phyloP scores from a whole-genome alignment of 1,140 invertebrate genomes.

The Brachystomella parvula region DNA sequence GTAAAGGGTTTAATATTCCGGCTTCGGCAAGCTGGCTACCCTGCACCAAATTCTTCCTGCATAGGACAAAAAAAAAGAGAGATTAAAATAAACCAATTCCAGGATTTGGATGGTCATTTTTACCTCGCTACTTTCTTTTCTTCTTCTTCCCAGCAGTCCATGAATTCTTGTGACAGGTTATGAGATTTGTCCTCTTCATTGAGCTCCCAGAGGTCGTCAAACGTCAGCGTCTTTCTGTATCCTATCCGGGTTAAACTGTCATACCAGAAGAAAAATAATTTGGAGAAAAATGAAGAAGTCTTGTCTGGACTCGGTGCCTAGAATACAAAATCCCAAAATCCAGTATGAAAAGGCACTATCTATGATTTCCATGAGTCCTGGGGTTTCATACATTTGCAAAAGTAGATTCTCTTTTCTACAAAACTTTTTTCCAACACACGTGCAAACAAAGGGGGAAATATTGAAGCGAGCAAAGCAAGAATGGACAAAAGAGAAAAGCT shows the following conservation, averaged over 20 bases:
- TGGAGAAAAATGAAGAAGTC: slow-evolving; percentile 73
- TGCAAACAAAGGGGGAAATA: too few species aligned
- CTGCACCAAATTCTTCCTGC: slow-evolving; percentile 44
- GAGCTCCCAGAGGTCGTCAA: slow-evolving; percentile 50
- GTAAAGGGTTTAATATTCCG: slow-evolving; percentile 43
- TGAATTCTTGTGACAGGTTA: slow-evolving; percentile 45
- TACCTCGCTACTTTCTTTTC: slow-evolving; percentile 9
- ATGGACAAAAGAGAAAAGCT: too few species aligned
- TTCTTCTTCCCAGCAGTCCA: slow-evolving; percentile 44
- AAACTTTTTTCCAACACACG: too few species aligned
- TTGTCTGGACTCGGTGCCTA: slow-evolving; percentile 76
- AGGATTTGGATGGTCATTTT: background rate
- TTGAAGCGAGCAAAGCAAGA: too few species aligned
- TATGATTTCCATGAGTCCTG: too few species aligned
- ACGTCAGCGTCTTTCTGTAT: slow-evolving; percentile 45
- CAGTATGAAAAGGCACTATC: too few species aligned
- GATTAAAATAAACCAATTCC: slow-evolving; percentile 44
- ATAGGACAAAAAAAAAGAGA: slow-evolving; percentile 13
- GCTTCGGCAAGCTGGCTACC: background rate
- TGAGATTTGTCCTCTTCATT: slow-evolving; percentile 46
- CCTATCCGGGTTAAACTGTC: slow-evolving; percentile 59
- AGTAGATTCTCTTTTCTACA: too few species aligned
- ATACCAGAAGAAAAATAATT: slow-evolving; percentile 86
- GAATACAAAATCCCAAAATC: too few species aligned
- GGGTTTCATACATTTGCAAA: too few species aligned